Percentiles rank a stretch among this genome's conserved stretches.
Conservation (phyloP, 2,113 vertebrate species). For the Cryptotis parvus region DNA sequence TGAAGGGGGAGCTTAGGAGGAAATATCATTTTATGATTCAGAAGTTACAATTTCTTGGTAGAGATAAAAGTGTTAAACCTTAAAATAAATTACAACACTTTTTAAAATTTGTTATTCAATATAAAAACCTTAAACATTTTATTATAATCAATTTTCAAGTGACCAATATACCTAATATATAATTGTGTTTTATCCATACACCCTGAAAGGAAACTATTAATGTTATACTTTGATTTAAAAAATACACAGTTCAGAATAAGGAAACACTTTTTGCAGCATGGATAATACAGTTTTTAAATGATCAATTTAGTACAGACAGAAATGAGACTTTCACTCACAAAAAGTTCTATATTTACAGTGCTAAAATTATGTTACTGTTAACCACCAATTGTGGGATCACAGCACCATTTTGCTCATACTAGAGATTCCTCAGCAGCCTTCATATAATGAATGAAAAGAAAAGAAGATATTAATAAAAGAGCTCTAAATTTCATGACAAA, state of each 20-base stretch:
- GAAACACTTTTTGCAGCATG: not conserved
- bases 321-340: slow-evolving; percentile 23
- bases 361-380: not conserved
- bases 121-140: slow-evolving; percentile 40
- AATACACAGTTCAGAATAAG: slow-evolving; percentile 17
- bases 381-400: not conserved
- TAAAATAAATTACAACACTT: slow-evolving; percentile 2
- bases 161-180: slow-evolving; percentile 13
- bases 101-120: slow-evolving; percentile 43
- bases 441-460: not conserved
- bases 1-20: too few species aligned
- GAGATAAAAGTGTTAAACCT: slow-evolving; percentile 29
- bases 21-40: slow-evolving; percentile 59
- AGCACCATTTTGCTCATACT: not conserved
- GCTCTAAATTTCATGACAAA: not conserved
- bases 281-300: not conserved
- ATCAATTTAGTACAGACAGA: slow-evolving; percentile 1
- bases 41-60: slow-evolving; percentile 46
- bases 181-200: slow-evolving; percentile 8
- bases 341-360: not conserved
- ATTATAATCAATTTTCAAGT: slow-evolving; percentile 33
- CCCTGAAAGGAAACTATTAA: slow-evolving; percentile 28
- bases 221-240: slow-evolving; percentile 14
- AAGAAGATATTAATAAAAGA: not conserved
- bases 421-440: not conserved